Evolutionary conservation across 2,113 vertebrate species (phyloP), one percentile per base, ranked within the genome.

Genomic region (Mola mola): DNA sequence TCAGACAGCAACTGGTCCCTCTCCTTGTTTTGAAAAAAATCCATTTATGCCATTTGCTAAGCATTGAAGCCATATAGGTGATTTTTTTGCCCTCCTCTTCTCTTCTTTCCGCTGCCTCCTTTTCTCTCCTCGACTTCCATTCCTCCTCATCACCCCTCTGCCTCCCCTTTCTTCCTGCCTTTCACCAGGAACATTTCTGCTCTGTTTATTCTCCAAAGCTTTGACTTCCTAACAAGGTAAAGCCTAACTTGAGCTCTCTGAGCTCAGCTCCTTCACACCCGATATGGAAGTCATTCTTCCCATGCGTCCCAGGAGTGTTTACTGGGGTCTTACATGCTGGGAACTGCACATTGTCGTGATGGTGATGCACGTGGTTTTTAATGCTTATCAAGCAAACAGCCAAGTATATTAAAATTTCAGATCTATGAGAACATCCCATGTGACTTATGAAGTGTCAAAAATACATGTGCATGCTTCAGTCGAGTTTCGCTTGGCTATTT

Each of bases 211-310:
- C 77, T 87, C 59, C 50, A 40, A 62, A 77, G 78, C 82, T 72
- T 49, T 42, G 34, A 86, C 85, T 93, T 88, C 91, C 91, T 91
- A 92, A 92, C 86, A 93, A 92, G 92, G 92, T 82, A 91, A 91
- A 84, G 72, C 75, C 66, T 20, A 60, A 44, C 68, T 57, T 24
- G 5, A 48, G 71, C 48, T 29, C 47, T 43, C 44, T 33, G 49
- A 19, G 37, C 73, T 65, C 53, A 22, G 38, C 2, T 37, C 68
- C 68, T 90, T 90, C 88, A 86, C 89, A 89, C 91, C 90, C 92
- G 91, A 91, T 92, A 92, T 91, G 90, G 90, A 89, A 87, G 84
- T 91, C 64, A 72, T 76, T 60, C 56, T 66, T 67, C 73, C 83
- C 60, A 58, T 66, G 76, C 75, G 75, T 62, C 49, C 53, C 58